Conservation (phyloP, 2,113 vertebrate species). For the Tetrao urogallus region DNA sequence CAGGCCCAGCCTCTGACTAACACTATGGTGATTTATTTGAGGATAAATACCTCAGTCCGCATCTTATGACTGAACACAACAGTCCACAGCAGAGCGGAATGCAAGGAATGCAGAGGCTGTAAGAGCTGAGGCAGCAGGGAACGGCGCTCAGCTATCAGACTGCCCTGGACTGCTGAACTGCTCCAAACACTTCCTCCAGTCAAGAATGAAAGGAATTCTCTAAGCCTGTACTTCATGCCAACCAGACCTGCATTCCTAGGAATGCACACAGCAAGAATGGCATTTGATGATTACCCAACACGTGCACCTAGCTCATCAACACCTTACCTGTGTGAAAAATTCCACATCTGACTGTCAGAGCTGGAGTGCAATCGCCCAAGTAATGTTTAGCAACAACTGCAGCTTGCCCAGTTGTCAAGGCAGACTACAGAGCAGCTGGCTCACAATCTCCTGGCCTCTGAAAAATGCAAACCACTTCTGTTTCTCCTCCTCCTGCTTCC, state of each 20-base stretch:
- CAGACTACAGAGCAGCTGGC: constrained; percentile 58
- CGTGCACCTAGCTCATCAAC: neutral
- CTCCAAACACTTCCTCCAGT: constrained; percentile 66
- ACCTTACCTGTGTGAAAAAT: constrained; percentile 53
- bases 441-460: neutral
- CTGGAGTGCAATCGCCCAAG: neutral
- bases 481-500: neutral
- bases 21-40: constrained; percentile 79
- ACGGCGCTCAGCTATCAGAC: constrained; percentile 56
- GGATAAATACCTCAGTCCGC: constrained; percentile 83
- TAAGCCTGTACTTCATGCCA: constrained; percentile 57
- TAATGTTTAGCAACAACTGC: constrained; percentile 17
- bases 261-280: constrained; percentile 7
- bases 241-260: constrained; percentile 40
- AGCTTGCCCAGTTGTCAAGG: constrained; percentile 20
- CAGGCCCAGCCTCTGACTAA: constrained; percentile 80
- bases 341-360: neutral
- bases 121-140: constrained; percentile 73
- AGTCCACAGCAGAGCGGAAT: constrained; percentile 74
- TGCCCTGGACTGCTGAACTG: constrained; percentile 53
- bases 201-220: constrained; percentile 82
- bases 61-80: constrained; percentile 82
- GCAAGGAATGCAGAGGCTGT: constrained; percentile 75
- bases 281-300: constrained; percentile 29
- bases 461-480: constrained; percentile 23